A percentile compares a stretch with the other conserved stretches of the same genome.
These are phyloP conservation scores for Cyclopterus lumpus DNA, from an alignment of 2,797 vertebrate species.

Conservation along the genomic window DNA sequence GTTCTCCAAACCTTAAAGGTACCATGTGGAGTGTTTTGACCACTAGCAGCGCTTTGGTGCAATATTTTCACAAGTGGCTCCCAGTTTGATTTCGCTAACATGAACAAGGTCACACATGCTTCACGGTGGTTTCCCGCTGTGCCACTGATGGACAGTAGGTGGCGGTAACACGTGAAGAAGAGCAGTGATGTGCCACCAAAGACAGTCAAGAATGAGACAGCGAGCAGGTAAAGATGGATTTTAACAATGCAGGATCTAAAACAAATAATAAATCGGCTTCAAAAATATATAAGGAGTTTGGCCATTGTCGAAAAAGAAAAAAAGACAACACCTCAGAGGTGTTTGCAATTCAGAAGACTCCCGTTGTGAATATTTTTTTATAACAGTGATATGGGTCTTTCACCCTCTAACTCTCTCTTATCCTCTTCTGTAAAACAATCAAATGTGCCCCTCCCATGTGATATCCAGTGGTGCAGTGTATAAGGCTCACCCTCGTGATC, in stretches of 20 bases:
- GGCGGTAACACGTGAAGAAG: not conserved
- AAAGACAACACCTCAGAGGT: too few relatives aligned
- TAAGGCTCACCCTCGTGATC: conserved; percentile 29
- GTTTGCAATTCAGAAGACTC: not conserved
- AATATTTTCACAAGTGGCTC: not conserved
- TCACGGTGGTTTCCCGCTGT: not conserved
- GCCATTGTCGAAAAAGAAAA: too few relatives aligned
- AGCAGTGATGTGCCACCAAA: not conserved
- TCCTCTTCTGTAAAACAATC: conserved; percentile 1
- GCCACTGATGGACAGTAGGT: not conserved
- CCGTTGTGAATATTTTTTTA: not conserved
- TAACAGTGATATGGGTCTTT: not conserved
- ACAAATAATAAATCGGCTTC: not conserved
- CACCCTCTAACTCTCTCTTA: not conserved
- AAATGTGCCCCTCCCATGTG: not conserved
- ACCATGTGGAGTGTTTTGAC: not conserved
- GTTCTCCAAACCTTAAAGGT: not conserved
- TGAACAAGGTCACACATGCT: not conserved
- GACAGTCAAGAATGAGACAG: not conserved
- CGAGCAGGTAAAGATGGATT: not conserved
- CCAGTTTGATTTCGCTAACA: not conserved
- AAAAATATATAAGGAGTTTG: not conserved
- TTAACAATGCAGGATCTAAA: not conserved
- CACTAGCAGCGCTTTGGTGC: not conserved
- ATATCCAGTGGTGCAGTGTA: not conserved